These are phyloP conservation scores for Trachymyrmex septentrionalis DNA, from an alignment of 1,140 invertebrate species.

Conservation along the genomic window DNA sequence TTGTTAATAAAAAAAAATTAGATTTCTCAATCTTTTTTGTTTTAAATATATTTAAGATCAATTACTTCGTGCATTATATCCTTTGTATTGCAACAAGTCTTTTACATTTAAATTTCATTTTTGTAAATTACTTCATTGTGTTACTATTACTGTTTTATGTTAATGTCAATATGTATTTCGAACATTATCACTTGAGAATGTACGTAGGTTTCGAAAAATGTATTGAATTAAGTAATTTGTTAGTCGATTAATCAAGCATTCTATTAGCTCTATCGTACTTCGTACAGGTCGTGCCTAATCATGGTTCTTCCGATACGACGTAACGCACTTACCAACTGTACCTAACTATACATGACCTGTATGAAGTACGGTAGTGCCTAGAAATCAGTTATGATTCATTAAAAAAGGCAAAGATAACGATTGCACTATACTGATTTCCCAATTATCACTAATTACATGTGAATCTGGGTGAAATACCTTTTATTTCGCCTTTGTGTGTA, in stretches of 20 bases:
- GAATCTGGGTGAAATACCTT: conserved; percentile 76
- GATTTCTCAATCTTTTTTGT: background rate
- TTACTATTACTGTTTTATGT: background rate
- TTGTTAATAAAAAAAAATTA: background rate
- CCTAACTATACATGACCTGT: conserved; percentile 77
- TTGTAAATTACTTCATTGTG: background rate
- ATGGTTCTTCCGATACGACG: conserved; percentile 61
- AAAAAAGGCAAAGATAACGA: conserved; percentile 59
- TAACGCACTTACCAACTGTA: conserved; percentile 76
- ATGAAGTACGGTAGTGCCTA: conserved; percentile 78
- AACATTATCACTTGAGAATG: background rate
- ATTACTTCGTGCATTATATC: background rate
- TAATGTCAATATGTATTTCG: conserved; percentile 36
- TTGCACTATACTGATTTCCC: conserved; percentile 36
- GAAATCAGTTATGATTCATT: conserved; percentile 73
- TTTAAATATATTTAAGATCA: background rate
- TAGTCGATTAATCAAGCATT: conserved; percentile 57
- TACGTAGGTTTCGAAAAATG: background rate
- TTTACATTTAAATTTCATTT: conserved; percentile 11
- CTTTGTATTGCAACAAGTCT: conserved; percentile 52
- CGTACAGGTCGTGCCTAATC: conserved; percentile 78
- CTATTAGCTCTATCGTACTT: conserved; percentile 76
- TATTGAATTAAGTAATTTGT: conserved; percentile 3
- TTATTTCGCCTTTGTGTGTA: conserved; percentile 83
- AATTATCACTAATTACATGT: conserved; percentile 60